Evolutionary conservation across 2,113 vertebrate species (phyloP).

Genomic region (Xyliphius kryptos): DNA sequence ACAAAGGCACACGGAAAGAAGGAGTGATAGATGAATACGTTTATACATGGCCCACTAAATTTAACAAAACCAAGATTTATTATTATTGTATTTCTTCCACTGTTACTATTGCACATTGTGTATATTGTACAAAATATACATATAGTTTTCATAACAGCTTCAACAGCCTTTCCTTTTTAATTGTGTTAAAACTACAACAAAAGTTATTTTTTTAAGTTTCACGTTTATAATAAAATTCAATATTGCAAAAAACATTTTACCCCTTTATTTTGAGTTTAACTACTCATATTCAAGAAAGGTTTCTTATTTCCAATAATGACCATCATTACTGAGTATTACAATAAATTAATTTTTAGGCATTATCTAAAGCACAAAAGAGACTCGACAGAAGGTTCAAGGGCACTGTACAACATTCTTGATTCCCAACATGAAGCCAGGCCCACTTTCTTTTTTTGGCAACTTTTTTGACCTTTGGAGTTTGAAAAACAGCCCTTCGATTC

Average conservation of each 20-base stretch:
- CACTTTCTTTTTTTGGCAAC: conserved; percentile 28
- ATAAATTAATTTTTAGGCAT: too few species aligned
- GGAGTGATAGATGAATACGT: neutral
- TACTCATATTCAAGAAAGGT: too few species aligned
- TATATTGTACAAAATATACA: neutral
- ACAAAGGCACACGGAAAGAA: neutral
- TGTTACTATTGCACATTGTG: neutral
- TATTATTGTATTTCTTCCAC: neutral
- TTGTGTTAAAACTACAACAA: neutral
- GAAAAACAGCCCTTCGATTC: conserved; percentile 11
- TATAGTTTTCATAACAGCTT: too few species aligned
- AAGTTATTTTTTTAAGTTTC: neutral
- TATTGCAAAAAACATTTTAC: neutral
- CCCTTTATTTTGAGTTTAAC: too few species aligned
- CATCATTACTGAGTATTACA: too few species aligned
- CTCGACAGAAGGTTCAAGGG: conserved; percentile 22
- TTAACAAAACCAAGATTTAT: neutral
- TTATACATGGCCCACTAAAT: neutral
- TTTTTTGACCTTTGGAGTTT: conserved; percentile 27
- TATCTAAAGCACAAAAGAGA: neutral
- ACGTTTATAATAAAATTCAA: neutral
- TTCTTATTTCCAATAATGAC: too few species aligned
- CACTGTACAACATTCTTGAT: neutral
- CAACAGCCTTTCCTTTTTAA: too few species aligned
- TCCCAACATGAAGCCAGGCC: conserved; percentile 29